Percentiles rank a stretch among this genome's conserved stretches.
Conservation (phyloP, 2,113 vertebrate species). For the Hydrolagus affinis region DNA sequence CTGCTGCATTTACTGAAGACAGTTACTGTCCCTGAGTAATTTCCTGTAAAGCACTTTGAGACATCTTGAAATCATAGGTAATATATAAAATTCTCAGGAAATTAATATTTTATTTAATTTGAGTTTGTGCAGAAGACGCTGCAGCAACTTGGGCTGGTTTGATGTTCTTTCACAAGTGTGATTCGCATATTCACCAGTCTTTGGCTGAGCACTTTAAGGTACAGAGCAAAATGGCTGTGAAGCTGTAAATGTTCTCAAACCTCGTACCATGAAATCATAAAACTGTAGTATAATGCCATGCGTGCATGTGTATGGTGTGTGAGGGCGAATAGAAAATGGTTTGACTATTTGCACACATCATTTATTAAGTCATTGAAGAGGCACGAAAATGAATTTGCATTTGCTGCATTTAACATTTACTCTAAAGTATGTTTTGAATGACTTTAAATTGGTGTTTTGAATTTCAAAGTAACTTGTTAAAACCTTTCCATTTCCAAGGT, state of each 20-base stretch:
- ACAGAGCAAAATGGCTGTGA: not conserved
- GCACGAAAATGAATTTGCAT: not conserved
- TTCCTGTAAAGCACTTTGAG: too few species aligned
- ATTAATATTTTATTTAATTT: too few species aligned
- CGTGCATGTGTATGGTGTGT: not conserved
- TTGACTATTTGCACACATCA: not conserved
- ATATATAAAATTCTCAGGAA: too few species aligned
- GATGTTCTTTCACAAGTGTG: not conserved
- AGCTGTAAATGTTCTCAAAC: not conserved
- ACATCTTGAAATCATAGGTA: too few species aligned
- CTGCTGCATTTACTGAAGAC: too few species aligned
- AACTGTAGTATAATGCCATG: not conserved
- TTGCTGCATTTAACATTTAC: not conserved
- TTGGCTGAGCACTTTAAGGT: not conserved
- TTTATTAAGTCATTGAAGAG: not conserved
- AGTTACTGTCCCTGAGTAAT: too few species aligned
- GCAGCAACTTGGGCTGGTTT: too few species aligned
- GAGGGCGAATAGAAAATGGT: not conserved
- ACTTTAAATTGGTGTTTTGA: not conserved
- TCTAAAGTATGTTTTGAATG: not conserved
- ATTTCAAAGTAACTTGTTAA: too few species aligned
- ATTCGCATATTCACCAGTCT: not conserved
- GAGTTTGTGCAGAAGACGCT: too few species aligned
- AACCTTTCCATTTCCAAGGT: too few species aligned
- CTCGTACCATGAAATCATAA: not conserved